These are phyloP conservation scores for Athalia circularis DNA, from an alignment of 2,888 invertebrate species.

Conservation along the genomic window DNA sequence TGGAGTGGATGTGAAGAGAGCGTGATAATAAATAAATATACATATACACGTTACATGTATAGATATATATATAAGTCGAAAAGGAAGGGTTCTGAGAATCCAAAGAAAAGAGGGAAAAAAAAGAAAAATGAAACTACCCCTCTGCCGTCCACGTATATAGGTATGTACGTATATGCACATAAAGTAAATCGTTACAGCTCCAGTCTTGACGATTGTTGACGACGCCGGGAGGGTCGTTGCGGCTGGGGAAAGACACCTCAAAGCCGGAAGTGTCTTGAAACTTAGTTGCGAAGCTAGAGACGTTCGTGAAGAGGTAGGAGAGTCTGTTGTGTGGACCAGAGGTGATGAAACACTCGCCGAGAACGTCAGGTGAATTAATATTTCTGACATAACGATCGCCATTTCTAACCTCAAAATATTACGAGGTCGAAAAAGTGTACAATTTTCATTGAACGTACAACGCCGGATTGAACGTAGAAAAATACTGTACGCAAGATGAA, in stretches of 20 bases:
- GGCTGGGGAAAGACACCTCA: slow-evolving; percentile 78
- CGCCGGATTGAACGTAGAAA: too few species aligned
- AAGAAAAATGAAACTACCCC: slow-evolving; percentile 3
- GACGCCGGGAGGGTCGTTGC: slow-evolving; percentile 77
- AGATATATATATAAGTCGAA: background rate
- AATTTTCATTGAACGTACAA: too few species aligned
- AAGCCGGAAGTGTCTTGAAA: slow-evolving; percentile 77
- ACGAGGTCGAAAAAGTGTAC: too few species aligned
- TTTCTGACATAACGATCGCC: background rate
- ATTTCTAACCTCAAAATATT: too few species aligned
- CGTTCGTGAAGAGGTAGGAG: slow-evolving; percentile 71
- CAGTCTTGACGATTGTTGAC: slow-evolving; percentile 78
- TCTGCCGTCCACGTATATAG: slow-evolving; percentile 1
- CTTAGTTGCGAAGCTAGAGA: slow-evolving; percentile 76
- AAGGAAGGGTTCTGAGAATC: background rate
- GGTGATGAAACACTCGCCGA: slow-evolving; percentile 75
- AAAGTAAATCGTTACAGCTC: slow-evolving; percentile 73
- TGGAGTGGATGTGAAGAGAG: too few species aligned
- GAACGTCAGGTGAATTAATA: slow-evolving; percentile 75
- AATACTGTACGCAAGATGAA: too few species aligned
- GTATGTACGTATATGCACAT: slow-evolving; percentile 23
- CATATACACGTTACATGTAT: background rate
- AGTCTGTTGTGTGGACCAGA: slow-evolving; percentile 76
- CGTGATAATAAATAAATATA: too few species aligned
- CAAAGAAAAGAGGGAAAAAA: background rate